A percentile compares a stretch with the other conserved stretches of the same genome.
phyloP scores from a whole-genome alignment of 1,140 invertebrate species.

The Steinernema khuongi region DNA sequence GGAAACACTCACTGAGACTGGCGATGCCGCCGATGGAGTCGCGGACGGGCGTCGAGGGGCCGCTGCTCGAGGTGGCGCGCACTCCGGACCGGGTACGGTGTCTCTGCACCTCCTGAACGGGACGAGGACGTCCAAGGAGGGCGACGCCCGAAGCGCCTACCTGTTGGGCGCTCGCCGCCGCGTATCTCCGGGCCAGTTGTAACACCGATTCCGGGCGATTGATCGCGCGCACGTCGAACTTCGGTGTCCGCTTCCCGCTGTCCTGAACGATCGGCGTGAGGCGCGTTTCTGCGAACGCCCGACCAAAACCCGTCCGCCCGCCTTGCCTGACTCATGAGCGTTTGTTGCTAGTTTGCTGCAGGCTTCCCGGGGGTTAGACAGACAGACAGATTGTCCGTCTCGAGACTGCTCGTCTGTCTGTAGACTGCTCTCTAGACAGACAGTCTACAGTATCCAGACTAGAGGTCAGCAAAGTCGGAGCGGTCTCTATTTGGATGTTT shows the following conservation, averaged over 20 bases:
- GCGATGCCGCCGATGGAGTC: conserved; percentile 25
- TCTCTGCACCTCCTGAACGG: conserved; percentile 23
- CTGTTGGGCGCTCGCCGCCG: conserved; percentile 30
- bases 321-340: too few relatives aligned
- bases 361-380: too few relatives aligned
- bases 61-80: not conserved
- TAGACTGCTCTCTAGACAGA: too few relatives aligned
- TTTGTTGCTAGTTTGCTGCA: too few relatives aligned
- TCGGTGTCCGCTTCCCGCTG: conserved; percentile 26
- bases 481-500: too few relatives aligned
- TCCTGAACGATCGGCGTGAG: conserved; percentile 11
- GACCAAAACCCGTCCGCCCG: too few relatives aligned
- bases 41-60: conserved; percentile 1
- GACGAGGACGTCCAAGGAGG: conserved; percentile 9
- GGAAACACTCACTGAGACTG: conserved; percentile 15
- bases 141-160: conserved; percentile 24
- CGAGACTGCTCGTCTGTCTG: too few relatives aligned
- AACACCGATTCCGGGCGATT: conserved; percentile 33
- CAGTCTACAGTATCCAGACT: too few relatives aligned
- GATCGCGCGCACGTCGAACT: conserved; percentile 28
- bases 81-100: conserved; percentile 9
- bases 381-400: too few relatives aligned
- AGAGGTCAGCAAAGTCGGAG: too few relatives aligned
- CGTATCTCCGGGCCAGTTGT: conserved; percentile 29
- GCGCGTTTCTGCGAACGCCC: not conserved